These are phyloP conservation scores for Phaethon lepturus DNA, from an alignment of 2,113 vertebrate genomes.

Conservation along the genomic window DNA sequence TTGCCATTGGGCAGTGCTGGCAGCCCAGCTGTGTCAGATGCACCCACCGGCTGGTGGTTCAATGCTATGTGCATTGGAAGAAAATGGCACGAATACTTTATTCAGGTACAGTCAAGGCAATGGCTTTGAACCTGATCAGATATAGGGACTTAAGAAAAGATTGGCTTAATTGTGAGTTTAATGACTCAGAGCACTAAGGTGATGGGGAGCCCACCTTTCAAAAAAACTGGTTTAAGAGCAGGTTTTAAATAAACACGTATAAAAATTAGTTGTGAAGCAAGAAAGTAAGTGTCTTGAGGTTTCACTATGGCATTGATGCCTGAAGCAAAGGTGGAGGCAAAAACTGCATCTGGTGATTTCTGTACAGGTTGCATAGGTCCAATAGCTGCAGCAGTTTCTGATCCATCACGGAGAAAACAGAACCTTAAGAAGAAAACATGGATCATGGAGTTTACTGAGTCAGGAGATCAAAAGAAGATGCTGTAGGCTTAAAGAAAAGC, in stretches of 20 bases:
- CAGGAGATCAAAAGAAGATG: neutral
- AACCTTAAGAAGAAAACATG: neutral
- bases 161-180: neutral
- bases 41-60: neutral
- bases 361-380: neutral
- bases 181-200: neutral
- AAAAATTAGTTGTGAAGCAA: neutral
- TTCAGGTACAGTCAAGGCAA: neutral
- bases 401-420: neutral
- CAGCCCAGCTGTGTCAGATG: rapidly evolving
- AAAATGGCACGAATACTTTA: neutral
- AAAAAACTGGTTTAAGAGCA: neutral
- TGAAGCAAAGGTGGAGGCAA: neutral
- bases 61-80: neutral
- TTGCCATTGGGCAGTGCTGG: neutral
- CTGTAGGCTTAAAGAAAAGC: neutral
- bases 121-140: neutral
- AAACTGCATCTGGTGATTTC: neutral
- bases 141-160: neutral
- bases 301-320: neutral
- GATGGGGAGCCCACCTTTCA: neutral
- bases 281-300: neutral
- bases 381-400: neutral
- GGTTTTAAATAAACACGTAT: neutral
- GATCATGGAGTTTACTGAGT: neutral